phyloP scores from a whole-genome alignment of 2,888 invertebrate genomes.

The Malthinus flaveolus region DNA sequence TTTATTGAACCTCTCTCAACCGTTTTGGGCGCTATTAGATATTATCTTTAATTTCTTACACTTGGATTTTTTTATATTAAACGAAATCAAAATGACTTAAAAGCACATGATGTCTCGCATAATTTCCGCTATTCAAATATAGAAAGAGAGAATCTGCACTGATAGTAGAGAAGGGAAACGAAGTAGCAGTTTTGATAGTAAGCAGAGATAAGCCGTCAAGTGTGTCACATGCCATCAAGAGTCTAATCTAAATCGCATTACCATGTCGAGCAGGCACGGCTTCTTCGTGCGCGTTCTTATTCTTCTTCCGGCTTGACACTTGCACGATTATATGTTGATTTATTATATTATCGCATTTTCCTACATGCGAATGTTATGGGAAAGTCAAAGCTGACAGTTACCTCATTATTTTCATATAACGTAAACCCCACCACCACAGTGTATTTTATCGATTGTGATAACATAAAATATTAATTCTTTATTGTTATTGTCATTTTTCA shows the following conservation, averaged over 20 bases:
- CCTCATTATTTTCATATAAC: constrained; percentile 28
- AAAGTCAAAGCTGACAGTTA: constrained; percentile 30
- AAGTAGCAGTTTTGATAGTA: constrained; percentile 42
- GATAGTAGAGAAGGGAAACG: constrained; percentile 34
- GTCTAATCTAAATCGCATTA: constrained; percentile 53
- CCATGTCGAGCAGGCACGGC: constrained; percentile 35
- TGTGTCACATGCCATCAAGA: constrained; percentile 50
- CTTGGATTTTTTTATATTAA: not conserved
- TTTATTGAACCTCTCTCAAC: too few species aligned
- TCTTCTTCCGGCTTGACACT: constrained; percentile 41
- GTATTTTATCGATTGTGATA: constrained; percentile 22
- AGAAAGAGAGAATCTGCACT: constrained; percentile 27
- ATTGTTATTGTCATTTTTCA: constrained; percentile 7
- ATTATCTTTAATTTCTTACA: too few species aligned
- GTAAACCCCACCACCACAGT: constrained; percentile 19
- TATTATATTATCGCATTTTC: constrained; percentile 45
- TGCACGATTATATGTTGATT: constrained; percentile 48
- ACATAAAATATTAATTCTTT: constrained; percentile 15
- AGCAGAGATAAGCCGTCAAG: constrained; percentile 48
- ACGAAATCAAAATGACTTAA: not conserved
- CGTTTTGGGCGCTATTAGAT: too few species aligned
- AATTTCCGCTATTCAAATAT: constrained; percentile 31
- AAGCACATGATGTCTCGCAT: constrained; percentile 23
- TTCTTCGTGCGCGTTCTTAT: constrained; percentile 36
- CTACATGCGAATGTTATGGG: constrained; percentile 31